phyloP scores from a whole-genome alignment of 2,888 invertebrate species.

The Xestia c-nigrum region DNA sequence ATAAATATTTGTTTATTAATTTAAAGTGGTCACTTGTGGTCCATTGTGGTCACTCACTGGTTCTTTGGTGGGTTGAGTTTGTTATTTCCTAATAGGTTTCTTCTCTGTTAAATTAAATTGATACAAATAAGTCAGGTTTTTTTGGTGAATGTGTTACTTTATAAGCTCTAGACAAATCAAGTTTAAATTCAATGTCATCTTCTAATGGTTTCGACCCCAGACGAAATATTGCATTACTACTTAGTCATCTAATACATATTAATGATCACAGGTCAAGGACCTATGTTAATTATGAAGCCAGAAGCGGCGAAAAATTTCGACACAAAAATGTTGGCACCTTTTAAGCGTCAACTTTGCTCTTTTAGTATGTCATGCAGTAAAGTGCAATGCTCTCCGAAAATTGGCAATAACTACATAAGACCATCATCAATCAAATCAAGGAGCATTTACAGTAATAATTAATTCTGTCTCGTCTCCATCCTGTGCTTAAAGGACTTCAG shows the following conservation, averaged over 20 bases:
- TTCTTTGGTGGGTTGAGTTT: slow-evolving; percentile 56
- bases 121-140: background rate
- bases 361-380: background rate
- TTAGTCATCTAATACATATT: slow-evolving; percentile 35
- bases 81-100: slow-evolving; percentile 27
- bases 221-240: slow-evolving; percentile 7
- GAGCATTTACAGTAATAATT: slow-evolving; percentile 56
- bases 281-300: slow-evolving; percentile 18
- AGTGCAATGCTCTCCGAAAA: slow-evolving; percentile 49
- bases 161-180: background rate
- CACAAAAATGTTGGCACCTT: background rate
- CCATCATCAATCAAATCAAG: slow-evolving; percentile 55
- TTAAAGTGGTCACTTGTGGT: slow-evolving; percentile 32
- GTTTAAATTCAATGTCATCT: slow-evolving; percentile 12
- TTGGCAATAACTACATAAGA: slow-evolving; percentile 38
- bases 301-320: slow-evolving; percentile 6
- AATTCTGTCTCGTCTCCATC: slow-evolving; percentile 61
- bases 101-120: background rate
- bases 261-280: slow-evolving; percentile 31
- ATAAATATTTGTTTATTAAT: slow-evolving; percentile 25
- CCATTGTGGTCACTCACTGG: slow-evolving; percentile 46
- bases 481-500: slow-evolving; percentile 48
- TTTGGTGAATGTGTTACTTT: background rate
- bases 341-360: background rate
- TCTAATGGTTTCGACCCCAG: background rate